Conservation (phyloP, 2,113 vertebrate species). For the Thryonomys swinderianus region DNA sequence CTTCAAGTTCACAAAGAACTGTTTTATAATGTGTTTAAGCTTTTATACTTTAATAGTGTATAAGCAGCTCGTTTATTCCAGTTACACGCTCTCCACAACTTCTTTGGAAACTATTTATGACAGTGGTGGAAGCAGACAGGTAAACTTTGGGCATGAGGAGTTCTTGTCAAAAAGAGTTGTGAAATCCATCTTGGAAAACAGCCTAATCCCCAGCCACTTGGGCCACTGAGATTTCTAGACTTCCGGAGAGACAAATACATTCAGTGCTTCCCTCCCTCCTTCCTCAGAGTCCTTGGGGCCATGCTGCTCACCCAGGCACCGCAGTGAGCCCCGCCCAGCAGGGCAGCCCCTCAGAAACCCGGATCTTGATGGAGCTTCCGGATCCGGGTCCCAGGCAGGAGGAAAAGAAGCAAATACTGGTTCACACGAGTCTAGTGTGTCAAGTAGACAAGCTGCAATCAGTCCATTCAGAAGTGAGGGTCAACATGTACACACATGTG, state of each 20-base stretch:
- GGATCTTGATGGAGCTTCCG: background rate
- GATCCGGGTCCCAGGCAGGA: background rate
- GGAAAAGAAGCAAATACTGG: background rate
- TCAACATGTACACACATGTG: accelerated
- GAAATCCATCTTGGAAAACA: background rate
- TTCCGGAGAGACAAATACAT: background rate
- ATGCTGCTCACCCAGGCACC: constrained; percentile 69
- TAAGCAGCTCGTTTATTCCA: background rate
- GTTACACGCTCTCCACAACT: background rate
- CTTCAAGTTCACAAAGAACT: constrained; percentile 45
- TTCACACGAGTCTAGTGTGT: background rate
- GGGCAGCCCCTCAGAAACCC: constrained; percentile 46
- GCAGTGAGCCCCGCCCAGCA: constrained; percentile 89
- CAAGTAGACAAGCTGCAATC: background rate
- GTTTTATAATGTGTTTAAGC: constrained; percentile 53
- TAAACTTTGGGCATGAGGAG: background rate
- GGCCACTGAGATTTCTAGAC: background rate
- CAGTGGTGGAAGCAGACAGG: background rate
- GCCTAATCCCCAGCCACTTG: background rate
- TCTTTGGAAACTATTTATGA: constrained; percentile 5
- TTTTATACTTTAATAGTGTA: constrained; percentile 2
- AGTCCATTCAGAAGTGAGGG: background rate
- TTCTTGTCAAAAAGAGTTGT: background rate
- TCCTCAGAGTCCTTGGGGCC: background rate
- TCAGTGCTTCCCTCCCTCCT: background rate